Evolutionary conservation across 2,797 vertebrate species (phyloP).

Genomic region (Vespertilio murinus): DNA sequence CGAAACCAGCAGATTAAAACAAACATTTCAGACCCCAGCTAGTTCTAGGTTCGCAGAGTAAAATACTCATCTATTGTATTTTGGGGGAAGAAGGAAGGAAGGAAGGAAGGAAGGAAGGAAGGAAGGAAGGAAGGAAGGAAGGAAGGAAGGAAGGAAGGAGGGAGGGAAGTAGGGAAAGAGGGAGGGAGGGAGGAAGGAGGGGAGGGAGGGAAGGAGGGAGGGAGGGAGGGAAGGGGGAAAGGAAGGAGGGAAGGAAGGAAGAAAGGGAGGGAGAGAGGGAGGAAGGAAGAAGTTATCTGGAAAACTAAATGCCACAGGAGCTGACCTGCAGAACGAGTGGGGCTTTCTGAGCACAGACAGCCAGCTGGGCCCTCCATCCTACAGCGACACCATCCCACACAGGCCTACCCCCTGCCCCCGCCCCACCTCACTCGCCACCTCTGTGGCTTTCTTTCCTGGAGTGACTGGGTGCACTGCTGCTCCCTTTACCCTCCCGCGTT

Average conservation of each 20-base stretch:
- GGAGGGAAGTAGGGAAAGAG: too few relatives aligned
- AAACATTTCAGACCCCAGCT: not conserved
- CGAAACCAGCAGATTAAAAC: not conserved
- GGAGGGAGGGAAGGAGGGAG: too few relatives aligned
- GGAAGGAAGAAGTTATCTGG: not conserved
- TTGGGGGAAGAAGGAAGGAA: too few relatives aligned
- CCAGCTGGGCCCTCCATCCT: accelerated
- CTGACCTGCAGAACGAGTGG: accelerated
- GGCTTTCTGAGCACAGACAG: too few relatives aligned
- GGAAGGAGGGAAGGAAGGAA: too few relatives aligned
- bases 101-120: too few relatives aligned
- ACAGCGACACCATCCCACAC: accelerated
- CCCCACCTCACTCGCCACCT: accelerated
- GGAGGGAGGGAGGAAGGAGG: too few relatives aligned
- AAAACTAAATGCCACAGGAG: accelerated
- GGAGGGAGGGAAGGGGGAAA: too few relatives aligned
- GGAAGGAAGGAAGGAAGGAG: too few relatives aligned
- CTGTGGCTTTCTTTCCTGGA: not conserved
- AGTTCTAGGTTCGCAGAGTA: not conserved
- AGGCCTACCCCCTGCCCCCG: not conserved
- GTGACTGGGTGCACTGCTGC: accelerated
- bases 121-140: too few relatives aligned
- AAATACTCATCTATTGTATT: not conserved
- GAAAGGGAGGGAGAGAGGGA: too few relatives aligned
- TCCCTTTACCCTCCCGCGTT: accelerated